Evolutionary conservation across 1,140 invertebrate genomes (phyloP), one percentile per base, ranked within the genome.

Genomic region (Drosophila miranda): DNA sequence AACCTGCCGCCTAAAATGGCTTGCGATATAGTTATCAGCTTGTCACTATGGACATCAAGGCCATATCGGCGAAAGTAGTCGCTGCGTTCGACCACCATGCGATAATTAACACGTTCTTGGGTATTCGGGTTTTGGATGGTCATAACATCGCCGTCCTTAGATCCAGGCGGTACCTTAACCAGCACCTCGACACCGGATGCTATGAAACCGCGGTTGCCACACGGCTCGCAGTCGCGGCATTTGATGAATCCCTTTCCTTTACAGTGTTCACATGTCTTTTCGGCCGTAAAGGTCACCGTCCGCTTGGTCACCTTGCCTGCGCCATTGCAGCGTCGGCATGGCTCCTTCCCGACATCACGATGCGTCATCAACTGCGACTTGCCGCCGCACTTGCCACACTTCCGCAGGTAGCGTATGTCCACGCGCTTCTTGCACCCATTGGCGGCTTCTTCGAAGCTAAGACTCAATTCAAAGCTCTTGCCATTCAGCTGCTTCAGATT

Each of bases 321-420:
- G 2, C 89, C 89, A 43, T 89, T 88, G 49, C 89, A 90, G 4
- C 89, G 88, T 1, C 89, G 69, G 28, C 89, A 90, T 0, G 84
- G 75, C 54, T 90, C 89, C 14, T 69, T 78, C 13, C 79, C 72
- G 19, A 78, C 50, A 21, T 81, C 84, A 3, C 79, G 69, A 30
- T 88, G 70, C 0, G 63, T 63, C 68, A 75, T 68, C 16, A 86
- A 56, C 53, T 78, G 79, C 0, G 89, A 90, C 19, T 89, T 90
- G 13, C 89, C 89, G 26, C 84, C 89, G 45, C 89, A 90, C 19
- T 45, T 66, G 1, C 77, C 77, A 38, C 89, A 90, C 42, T 90
- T 90, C 8, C n/a, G n/a, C n/a, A n/a, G n/a, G n/a, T n/a, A n/a
- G n/a, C n/a, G n/a, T n/a, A n/a, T n/a, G n/a, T n/a, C n/a, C n/a